phyloP scores from a whole-genome alignment of 2,888 invertebrate genomes.

The Drosophila dives region DNA sequence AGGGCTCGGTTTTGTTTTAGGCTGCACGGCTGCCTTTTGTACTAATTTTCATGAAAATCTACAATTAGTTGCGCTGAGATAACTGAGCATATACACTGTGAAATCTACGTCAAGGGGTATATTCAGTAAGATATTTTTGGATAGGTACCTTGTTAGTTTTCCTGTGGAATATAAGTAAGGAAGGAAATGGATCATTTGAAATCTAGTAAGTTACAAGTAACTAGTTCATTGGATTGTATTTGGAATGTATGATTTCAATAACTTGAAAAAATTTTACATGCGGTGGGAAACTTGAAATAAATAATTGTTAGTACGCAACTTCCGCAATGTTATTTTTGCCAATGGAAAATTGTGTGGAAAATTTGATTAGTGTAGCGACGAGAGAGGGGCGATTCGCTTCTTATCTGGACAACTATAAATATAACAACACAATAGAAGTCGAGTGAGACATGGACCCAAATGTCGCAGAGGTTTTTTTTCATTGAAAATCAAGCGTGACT shows the following conservation, averaged over 20 bases:
- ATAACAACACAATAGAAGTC: conserved; percentile 42
- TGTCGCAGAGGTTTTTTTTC: conserved; percentile 39
- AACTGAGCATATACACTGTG: conserved; percentile 39
- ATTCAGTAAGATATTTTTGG: background rate
- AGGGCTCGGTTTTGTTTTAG: conserved; percentile 34
- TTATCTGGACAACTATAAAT: conserved; percentile 55
- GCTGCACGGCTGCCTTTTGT: conserved; percentile 29
- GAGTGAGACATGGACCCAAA: conserved; percentile 34
- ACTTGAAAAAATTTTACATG: background rate
- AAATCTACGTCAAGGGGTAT: conserved; percentile 10
- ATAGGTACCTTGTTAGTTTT: background rate
- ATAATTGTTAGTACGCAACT: conserved; percentile 14
- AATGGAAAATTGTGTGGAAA: conserved; percentile 66
- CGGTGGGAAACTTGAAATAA: conserved; percentile 26
- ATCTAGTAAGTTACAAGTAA: background rate
- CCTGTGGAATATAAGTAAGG: background rate
- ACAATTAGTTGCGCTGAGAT: conserved; percentile 44
- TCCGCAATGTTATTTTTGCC: conserved; percentile 49
- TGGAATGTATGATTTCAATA: conserved; percentile 10
- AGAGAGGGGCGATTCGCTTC: conserved; percentile 20
- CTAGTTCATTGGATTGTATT: background rate
- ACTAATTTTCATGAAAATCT: conserved; percentile 58
- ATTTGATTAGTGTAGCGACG: conserved; percentile 15
- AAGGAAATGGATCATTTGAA: background rate
- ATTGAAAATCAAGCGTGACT: conserved; percentile 77